Evolutionary conservation across 2,888 invertebrate species (phyloP).

Genomic region (Caenorhabditis virilis): DNA sequence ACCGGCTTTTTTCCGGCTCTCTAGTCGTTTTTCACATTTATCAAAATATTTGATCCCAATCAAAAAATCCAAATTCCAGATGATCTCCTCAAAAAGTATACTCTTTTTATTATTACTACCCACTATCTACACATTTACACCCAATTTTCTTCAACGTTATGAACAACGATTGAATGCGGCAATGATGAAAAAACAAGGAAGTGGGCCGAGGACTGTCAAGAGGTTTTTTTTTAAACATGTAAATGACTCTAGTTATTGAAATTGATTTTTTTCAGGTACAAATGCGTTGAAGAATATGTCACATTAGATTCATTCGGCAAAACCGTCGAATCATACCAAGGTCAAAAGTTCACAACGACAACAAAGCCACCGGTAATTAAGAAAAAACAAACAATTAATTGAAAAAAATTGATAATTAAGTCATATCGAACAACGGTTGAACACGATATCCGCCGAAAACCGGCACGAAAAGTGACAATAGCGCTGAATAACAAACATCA

Average conservation of each 20-base stretch:
- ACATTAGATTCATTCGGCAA: slow-evolving; percentile 31
- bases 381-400: background rate
- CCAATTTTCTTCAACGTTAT: slow-evolving; percentile 24
- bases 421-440: slow-evolving; percentile 18
- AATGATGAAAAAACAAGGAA: slow-evolving; percentile 2
- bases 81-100: too few relatives aligned
- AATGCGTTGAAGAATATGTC: slow-evolving; percentile 49
- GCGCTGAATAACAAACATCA: slow-evolving; percentile 11
- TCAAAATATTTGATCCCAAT: too few relatives aligned
- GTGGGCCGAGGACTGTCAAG: background rate
- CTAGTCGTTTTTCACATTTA: too few relatives aligned
- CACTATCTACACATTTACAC: too few relatives aligned
- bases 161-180: slow-evolving; percentile 34
- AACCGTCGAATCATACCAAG: slow-evolving; percentile 18
- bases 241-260: background rate
- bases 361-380: slow-evolving; percentile 24
- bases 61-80: too few relatives aligned
- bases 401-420: background rate
- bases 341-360: slow-evolving; percentile 24
- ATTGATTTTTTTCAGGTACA: slow-evolving; percentile 40
- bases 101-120: too few relatives aligned
- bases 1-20: too few relatives aligned
- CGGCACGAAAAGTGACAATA: slow-evolving; percentile 26
- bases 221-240: background rate
- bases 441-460: slow-evolving; percentile 31